phyloP scores from a whole-genome alignment of 2,113 vertebrate genomes.

The Neofelis nebulosa region DNA sequence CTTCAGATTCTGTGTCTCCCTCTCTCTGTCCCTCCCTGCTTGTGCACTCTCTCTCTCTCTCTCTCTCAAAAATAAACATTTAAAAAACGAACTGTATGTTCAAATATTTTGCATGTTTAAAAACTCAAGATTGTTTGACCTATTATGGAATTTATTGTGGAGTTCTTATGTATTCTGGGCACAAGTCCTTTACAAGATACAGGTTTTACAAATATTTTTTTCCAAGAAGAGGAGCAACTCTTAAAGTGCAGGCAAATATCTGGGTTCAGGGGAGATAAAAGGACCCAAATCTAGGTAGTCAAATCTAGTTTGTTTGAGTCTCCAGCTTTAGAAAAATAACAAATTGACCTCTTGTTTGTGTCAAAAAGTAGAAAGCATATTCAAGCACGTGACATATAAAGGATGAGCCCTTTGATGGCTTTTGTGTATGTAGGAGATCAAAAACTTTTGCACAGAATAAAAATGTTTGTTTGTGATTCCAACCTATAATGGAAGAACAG shows the following conservation, averaged over 20 bases:
- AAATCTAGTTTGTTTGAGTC: neutral
- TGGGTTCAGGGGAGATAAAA: neutral
- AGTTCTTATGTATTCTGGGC: neutral
- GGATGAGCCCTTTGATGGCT: neutral
- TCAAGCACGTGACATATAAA: neutral
- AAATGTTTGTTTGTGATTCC: conserved; percentile 9
- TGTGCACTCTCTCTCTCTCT: too few species aligned
- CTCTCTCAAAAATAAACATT: too few species aligned
- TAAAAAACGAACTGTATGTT: neutral
- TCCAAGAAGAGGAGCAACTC: neutral
- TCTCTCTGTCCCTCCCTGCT: too few species aligned
- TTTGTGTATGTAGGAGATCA: neutral
- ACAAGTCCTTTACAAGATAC: neutral
- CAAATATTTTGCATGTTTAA: neutral
- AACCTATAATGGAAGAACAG: neutral
- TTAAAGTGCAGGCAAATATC: neutral
- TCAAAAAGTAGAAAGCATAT: conserved; percentile 22
- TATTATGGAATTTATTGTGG: neutral
- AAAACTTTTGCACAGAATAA: neutral
- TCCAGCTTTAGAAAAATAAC: conserved; percentile 28
- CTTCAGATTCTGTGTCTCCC: too few species aligned
- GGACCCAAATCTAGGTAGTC: neutral
- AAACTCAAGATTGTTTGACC: neutral
- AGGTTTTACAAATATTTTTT: conserved; percentile 23
- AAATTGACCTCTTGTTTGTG: neutral